These are phyloP conservation scores for Orchesella flavescens DNA, from an alignment of 2,888 invertebrate species.

Conservation along the genomic window DNA sequence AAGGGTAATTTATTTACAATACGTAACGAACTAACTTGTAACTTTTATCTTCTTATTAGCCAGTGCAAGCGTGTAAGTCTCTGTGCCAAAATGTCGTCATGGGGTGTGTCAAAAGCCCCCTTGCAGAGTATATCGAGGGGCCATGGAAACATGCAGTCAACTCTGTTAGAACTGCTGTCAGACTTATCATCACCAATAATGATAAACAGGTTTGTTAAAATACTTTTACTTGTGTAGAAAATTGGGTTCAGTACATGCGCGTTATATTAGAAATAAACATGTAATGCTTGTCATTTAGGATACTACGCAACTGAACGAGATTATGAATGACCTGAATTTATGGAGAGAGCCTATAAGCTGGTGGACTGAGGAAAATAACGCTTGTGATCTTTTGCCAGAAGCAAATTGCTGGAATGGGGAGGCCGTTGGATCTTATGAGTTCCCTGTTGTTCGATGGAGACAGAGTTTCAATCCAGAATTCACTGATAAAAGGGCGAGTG, in stretches of 20 bases:
- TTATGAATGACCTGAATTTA: conserved; percentile 52
- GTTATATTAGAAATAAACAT: too few relatives aligned
- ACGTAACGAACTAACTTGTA: too few relatives aligned
- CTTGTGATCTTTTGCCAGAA: conserved; percentile 29
- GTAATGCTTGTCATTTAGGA: neutral
- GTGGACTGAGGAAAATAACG: conserved; percentile 33
- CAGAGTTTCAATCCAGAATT: conserved; percentile 37
- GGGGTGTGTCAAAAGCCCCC: conserved; percentile 34
- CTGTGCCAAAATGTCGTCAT: conserved; percentile 50
- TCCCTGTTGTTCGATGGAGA: conserved; percentile 5
- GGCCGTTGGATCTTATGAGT: conserved; percentile 15
- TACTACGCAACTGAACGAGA: conserved; percentile 38
- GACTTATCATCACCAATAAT: conserved; percentile 42
- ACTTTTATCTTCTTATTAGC: too few relatives aligned
- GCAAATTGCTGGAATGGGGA: conserved; percentile 45
- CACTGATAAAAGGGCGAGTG: neutral
- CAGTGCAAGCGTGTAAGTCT: conserved; percentile 32
- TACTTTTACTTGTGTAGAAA: neutral
- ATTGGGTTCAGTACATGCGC: too few relatives aligned
- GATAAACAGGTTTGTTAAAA: conserved; percentile 18
- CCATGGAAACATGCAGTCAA: conserved; percentile 59
- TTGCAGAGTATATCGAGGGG: conserved; percentile 38
- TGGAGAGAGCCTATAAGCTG: conserved; percentile 63
- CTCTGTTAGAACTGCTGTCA: conserved; percentile 46
- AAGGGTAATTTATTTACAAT: too few relatives aligned